Percentiles rank a stretch among this genome's conserved stretches.
Evolutionary conservation across 2,888 invertebrate genomes (phyloP).

Genomic region (Aricia artaxerxes): DNA sequence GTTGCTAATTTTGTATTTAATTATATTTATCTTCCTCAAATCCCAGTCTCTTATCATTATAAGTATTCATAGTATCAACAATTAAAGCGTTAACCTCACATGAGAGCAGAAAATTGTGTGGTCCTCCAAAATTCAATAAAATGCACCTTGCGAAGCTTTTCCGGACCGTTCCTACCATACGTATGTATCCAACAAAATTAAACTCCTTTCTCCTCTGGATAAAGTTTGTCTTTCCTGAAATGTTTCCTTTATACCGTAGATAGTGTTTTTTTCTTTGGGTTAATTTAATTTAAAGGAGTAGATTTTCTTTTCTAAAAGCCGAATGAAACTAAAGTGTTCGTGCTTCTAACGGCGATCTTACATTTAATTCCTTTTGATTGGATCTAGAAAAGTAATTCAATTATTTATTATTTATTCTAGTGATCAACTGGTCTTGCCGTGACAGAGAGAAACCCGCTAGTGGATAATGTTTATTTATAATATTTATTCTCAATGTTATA

Average conservation of each 20-base stretch:
- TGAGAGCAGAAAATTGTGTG: conserved; percentile 36
- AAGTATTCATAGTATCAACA: neutral
- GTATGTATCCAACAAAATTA: conserved; percentile 35
- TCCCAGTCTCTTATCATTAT: neutral
- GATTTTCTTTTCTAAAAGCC: conserved; percentile 29
- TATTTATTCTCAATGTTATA: neutral
- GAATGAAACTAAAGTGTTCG: conserved; percentile 23
- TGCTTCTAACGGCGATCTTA: conserved; percentile 11
- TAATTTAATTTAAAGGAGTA: conserved; percentile 33
- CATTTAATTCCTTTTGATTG: neutral
- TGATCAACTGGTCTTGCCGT: neutral
- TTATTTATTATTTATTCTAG: neutral
- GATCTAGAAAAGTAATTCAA: neutral
- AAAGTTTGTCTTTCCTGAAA: conserved; percentile 34
- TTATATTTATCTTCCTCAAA: neutral
- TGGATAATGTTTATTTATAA: neutral
- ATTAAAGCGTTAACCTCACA: conserved; percentile 11
- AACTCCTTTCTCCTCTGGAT: conserved; percentile 35
- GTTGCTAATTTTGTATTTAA: too few relatives aligned
- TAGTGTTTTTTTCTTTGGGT: conserved; percentile 28
- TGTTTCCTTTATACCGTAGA: conserved; percentile 30
- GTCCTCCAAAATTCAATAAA: conserved; percentile 65
- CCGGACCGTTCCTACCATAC: conserved; percentile 29
- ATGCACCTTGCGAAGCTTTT: conserved; percentile 41
- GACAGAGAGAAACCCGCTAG: neutral